Evolutionary conservation across 1,140 invertebrate species (phyloP).

Genomic region (Catajapyx aquilonaris): DNA sequence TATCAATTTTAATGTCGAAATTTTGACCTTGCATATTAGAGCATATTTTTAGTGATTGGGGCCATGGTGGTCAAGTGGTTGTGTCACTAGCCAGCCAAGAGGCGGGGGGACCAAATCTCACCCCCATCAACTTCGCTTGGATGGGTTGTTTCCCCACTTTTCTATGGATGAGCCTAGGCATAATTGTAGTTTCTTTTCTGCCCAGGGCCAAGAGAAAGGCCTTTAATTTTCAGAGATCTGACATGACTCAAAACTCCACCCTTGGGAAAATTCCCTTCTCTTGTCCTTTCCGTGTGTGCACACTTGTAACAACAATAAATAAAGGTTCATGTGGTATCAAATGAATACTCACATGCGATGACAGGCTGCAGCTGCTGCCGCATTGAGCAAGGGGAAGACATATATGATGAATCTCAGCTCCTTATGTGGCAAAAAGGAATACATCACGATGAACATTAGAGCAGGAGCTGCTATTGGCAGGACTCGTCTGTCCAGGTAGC

Average conservation of each 20-base stretch:
- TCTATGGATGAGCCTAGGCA: too few species aligned
- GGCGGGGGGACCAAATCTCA: too few species aligned
- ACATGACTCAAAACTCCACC: neutral
- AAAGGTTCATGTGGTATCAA: constrained; percentile 4
- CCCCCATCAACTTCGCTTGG: too few species aligned
- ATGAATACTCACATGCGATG: constrained; percentile 54
- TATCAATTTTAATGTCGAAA: too few species aligned
- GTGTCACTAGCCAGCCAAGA: too few species aligned
- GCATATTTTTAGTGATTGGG: too few species aligned
- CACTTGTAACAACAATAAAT: constrained; percentile 7
- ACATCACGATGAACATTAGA: constrained; percentile 65
- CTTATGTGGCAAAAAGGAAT: constrained; percentile 93
- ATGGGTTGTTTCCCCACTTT: too few species aligned
- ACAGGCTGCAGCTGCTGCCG: constrained; percentile 67
- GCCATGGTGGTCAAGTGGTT: too few species aligned
- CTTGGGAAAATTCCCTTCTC: neutral
- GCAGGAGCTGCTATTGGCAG: constrained; percentile 46
- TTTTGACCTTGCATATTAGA: too few species aligned
- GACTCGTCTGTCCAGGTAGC: constrained; percentile 46
- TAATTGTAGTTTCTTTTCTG: neutral
- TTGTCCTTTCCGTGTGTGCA: neutral
- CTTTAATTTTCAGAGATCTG: neutral
- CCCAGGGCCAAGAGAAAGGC: neutral
- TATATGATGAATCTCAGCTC: constrained; percentile 97
- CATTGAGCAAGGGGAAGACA: constrained; percentile 80